Percentiles rank a stretch among this genome's conserved stretches.
These are phyloP conservation scores for Centroberyx gerrardi DNA, from an alignment of 2,797 vertebrate species.

Conservation along the genomic window DNA sequence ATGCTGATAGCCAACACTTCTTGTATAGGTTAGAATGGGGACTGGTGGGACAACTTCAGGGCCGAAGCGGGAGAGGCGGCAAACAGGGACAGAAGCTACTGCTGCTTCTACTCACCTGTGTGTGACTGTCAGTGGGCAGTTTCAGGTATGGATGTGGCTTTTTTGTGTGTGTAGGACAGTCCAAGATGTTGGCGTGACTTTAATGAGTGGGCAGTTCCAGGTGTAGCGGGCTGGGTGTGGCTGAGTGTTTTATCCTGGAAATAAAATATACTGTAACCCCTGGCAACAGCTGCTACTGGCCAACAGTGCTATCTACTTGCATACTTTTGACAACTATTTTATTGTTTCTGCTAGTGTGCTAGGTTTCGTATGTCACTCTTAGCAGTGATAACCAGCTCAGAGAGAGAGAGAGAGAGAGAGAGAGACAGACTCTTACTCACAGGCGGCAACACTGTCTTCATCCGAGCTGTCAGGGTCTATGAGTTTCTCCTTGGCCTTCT, in stretches of 20 bases:
- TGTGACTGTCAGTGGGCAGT: conserved; percentile 8
- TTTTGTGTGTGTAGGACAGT: conserved; percentile 2
- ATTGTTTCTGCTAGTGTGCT: too few relatives aligned
- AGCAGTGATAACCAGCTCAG: background rate
- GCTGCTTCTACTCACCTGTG: conserved; percentile 41
- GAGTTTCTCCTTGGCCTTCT: conserved; percentile 96
- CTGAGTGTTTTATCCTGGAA: conserved; percentile 46
- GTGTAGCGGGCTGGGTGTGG: background rate
- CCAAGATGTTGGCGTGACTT: conserved; percentile 4
- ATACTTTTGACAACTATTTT: background rate
- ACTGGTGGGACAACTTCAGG: background rate
- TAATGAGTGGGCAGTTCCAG: background rate
- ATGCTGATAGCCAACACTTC: too few relatives aligned
- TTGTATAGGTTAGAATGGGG: too few relatives aligned
- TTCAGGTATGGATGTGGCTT: conserved; percentile 1
- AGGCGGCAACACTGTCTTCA: conserved; percentile 88
- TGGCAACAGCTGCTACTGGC: conserved; percentile 6
- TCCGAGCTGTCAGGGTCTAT: conserved; percentile 93
- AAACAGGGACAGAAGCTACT: conserved; percentile 20
- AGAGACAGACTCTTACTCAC: conserved; percentile 82
- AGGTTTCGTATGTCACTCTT: too few relatives aligned
- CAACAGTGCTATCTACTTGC: background rate
- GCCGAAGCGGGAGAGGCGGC: background rate
- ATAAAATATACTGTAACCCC: conserved; percentile 39
- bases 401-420: background rate